phyloP scores from a whole-genome alignment of 2,113 vertebrate species.

The Pelvicachromis taeniatus region DNA sequence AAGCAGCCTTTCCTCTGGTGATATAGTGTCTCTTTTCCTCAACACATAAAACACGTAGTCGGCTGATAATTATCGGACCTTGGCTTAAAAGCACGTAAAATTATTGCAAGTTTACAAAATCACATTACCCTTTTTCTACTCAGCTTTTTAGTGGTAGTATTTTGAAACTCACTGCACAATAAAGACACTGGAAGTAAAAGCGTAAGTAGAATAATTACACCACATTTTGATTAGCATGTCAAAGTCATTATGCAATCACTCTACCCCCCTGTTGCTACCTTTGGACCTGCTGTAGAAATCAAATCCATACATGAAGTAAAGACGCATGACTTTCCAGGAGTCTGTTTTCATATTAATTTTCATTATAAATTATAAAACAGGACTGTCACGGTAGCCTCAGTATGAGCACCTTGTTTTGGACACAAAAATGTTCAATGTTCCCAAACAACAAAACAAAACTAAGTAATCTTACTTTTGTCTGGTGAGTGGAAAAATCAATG shows the following conservation, averaged over 20 bases:
- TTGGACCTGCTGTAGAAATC: background rate
- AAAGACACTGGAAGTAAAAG: slow-evolving; percentile 11
- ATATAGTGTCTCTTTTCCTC: background rate
- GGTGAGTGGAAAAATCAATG: slow-evolving; percentile 86
- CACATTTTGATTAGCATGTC: slow-evolving; percentile 42
- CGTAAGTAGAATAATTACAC: slow-evolving; percentile 22
- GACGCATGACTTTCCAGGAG: background rate
- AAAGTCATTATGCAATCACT: slow-evolving; percentile 32
- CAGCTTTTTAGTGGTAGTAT: background rate
- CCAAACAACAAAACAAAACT: slow-evolving; percentile 63
- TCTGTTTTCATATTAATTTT: background rate
- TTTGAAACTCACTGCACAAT: background rate
- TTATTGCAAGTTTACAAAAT: background rate
- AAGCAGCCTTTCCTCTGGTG: background rate
- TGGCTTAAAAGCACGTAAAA: background rate
- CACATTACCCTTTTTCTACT: background rate
- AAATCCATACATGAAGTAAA: background rate
- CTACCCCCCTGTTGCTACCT: background rate
- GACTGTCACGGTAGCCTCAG: background rate
- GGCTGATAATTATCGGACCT: background rate
- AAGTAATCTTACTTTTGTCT: slow-evolving; percentile 81
- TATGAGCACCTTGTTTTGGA: background rate
- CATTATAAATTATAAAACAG: background rate
- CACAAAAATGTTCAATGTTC: background rate
- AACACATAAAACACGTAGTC: background rate